Evolutionary conservation across 2,888 invertebrate genomes (phyloP).

Genomic region (Crocallis elinguaria): DNA sequence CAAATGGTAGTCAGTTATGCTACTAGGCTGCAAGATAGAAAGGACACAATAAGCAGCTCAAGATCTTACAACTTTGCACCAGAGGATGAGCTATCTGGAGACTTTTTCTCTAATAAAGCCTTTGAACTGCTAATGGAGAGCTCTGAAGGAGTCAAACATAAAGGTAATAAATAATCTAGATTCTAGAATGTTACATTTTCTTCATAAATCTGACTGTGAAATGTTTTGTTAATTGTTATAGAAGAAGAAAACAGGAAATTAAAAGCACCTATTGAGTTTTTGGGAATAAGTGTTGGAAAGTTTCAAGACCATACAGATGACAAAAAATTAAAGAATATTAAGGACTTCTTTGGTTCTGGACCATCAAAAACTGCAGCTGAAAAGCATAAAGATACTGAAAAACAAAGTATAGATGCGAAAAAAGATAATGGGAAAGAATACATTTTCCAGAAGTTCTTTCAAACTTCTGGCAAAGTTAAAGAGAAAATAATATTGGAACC

Average conservation of each 20-base stretch:
- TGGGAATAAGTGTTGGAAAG: slow-evolving; percentile 92
- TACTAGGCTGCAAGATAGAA: slow-evolving; percentile 80
- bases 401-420: slow-evolving; percentile 36
- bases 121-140: slow-evolving; percentile 88
- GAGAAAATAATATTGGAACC: slow-evolving; percentile 7
- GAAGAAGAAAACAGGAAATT: slow-evolving; percentile 68
- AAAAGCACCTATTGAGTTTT: slow-evolving; percentile 86
- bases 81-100: slow-evolving; percentile 87
- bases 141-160: slow-evolving; percentile 68
- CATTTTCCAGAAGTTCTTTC: slow-evolving; percentile 49
- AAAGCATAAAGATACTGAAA: slow-evolving; percentile 41
- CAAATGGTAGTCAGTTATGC: slow-evolving; percentile 91
- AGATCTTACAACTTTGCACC: slow-evolving; percentile 85
- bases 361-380: slow-evolving; percentile 52
- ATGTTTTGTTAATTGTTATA: slow-evolving; percentile 46
- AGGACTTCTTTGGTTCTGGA: slow-evolving; percentile 83
- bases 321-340: slow-evolving; percentile 83
- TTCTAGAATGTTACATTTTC: too few species aligned
- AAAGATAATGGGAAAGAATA: slow-evolving; percentile 56
- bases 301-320: slow-evolving; percentile 86
- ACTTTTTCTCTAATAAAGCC: slow-evolving; percentile 87
- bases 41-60: slow-evolving; percentile 86
- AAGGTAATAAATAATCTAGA: slow-evolving; percentile 51
- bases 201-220: neutral
- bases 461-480: slow-evolving; percentile 32